These are phyloP conservation scores for Leptopilina boulardi DNA, from an alignment of 1,140 invertebrate genomes.

Conservation along the genomic window DNA sequence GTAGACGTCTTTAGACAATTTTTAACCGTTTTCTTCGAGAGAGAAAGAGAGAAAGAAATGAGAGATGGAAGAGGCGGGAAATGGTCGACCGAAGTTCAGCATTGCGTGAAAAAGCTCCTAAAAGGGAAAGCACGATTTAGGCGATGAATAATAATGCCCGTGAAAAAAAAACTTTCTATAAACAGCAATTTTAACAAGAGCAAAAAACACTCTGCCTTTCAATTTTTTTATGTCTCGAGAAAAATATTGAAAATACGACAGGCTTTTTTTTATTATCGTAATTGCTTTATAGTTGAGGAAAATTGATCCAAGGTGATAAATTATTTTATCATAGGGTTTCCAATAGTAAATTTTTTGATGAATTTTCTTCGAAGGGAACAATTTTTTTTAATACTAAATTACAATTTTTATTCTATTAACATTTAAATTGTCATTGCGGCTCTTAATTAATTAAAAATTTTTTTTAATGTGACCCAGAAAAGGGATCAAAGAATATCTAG, in stretches of 20 bases:
- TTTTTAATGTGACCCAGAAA: no score
- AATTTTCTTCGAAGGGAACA: no score
- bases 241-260: neutral
- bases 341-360: no score
- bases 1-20: constrained; percentile 31
- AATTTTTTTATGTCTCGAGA: neutral
- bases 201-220: neutral
- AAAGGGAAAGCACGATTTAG: constrained; percentile 30
- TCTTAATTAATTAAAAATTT: no score
- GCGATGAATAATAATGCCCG: constrained; percentile 28
- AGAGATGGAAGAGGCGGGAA: constrained; percentile 29
- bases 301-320: neutral
- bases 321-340: no score
- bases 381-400: no score
- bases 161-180: constrained; percentile 14
- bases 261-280: neutral
- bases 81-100: constrained; percentile 27
- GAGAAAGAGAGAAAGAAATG: constrained; percentile 10
- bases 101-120: constrained; percentile 31
- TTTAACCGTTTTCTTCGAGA: constrained; percentile 34
- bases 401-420: no score
- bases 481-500: no score
- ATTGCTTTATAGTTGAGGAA: neutral
- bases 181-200: neutral
- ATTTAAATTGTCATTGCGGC: no score